These are phyloP conservation scores for Phoenoteleia sp. DNA, from an alignment of 2,888 invertebrate species.

Conservation along the genomic window DNA sequence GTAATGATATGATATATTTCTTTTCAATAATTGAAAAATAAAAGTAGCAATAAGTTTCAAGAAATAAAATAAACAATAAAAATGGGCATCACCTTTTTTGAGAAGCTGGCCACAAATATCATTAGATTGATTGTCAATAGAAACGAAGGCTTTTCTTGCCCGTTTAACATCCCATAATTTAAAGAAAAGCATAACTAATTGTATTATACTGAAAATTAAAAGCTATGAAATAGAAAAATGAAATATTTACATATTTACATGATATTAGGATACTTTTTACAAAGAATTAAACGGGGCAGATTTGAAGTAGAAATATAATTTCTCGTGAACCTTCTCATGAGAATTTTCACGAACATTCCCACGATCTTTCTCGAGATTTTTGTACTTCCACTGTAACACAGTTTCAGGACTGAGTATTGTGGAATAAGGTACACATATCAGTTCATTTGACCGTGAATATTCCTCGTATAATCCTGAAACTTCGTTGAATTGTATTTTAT, in stretches of 20 bases:
- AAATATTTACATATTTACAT: slow-evolving; percentile 14
- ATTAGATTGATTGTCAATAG: not conserved
- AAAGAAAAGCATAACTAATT: slow-evolving; percentile 15
- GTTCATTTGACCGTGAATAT: not conserved
- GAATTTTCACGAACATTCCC: not conserved
- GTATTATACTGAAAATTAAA: slow-evolving; percentile 11
- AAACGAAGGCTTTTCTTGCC: slow-evolving; percentile 15
- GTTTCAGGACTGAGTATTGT: not conserved
- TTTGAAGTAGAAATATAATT: slow-evolving; percentile 7
- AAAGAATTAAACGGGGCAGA: slow-evolving; percentile 5
- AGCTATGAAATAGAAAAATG: slow-evolving; percentile 12
- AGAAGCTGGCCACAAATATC: not conserved
- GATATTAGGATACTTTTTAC: slow-evolving; percentile 8
- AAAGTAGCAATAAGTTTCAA: not conserved
- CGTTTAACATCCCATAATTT: slow-evolving; percentile 6
- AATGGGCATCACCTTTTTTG: slow-evolving; percentile 1
- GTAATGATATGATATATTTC: slow-evolving; percentile 1
- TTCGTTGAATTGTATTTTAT: not conserved
- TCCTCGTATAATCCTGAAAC: not conserved
- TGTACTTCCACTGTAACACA: not conserved
- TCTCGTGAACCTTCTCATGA: not conserved
- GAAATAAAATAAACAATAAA: slow-evolving; percentile 1
- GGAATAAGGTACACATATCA: not conserved
- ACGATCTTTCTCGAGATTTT: not conserved
- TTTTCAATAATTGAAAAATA: not conserved